These are phyloP conservation scores for Botia almorhae DNA, from an alignment of 2,797 vertebrate genomes.

Conservation along the genomic window DNA sequence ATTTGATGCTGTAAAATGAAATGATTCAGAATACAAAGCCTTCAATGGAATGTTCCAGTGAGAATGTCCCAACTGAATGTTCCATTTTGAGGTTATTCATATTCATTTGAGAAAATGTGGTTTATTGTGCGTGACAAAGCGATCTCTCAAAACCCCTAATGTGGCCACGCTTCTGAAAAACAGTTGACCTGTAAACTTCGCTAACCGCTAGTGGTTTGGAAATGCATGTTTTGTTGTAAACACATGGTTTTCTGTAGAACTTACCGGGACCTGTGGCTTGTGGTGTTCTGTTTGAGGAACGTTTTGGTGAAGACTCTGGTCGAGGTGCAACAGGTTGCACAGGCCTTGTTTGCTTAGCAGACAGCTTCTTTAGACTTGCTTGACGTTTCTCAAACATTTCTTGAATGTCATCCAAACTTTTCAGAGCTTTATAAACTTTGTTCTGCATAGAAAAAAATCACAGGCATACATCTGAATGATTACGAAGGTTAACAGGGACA, in stretches of 20 bases:
- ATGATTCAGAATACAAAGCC: not conserved
- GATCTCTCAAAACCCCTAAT: not conserved
- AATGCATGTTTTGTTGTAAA: not conserved
- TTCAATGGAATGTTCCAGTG: not conserved
- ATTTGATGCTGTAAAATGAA: conserved; percentile 75
- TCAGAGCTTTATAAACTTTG: conserved; percentile 83
- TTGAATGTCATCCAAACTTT: conserved; percentile 87
- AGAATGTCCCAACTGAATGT: too few species aligned
- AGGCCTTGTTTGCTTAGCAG: conserved; percentile 91
- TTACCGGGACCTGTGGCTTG: conserved; percentile 78
- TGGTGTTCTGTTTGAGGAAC: conserved; percentile 80
- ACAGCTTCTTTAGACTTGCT: conserved; percentile 90
- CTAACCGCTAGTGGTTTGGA: not conserved
- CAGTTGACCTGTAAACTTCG: too few species aligned
- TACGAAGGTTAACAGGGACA: too few species aligned
- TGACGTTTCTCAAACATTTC: conserved; percentile 95
- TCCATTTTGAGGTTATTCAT: not conserved
- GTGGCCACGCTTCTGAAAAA: not conserved
- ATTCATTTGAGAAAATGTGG: not conserved
- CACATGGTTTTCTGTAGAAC: conserved; percentile 10
- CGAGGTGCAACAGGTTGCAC: conserved; percentile 92
- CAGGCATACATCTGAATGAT: too few species aligned
- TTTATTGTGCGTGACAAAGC: not conserved
- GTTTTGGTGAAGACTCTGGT: conserved; percentile 93
- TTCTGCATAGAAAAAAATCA: conserved; percentile 67